Base-by-base conservation (phyloP, 1,140 invertebrate species). In the Orius insidiosus region DNA sequence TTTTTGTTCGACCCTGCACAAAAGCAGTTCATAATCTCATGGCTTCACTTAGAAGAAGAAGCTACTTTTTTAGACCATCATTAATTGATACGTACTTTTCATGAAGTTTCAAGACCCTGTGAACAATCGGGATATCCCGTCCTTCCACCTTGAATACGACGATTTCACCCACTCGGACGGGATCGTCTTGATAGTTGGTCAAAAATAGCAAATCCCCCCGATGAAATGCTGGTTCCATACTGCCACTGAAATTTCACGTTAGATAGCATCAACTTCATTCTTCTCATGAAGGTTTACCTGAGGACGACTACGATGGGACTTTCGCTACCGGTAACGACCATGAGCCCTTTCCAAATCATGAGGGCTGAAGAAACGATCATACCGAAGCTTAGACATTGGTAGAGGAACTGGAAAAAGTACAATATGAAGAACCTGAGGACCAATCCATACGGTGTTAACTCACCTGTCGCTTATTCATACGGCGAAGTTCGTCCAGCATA, bases 291-390 rank as follows among this genome's bases (percentile, higher is more conserved):
- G n/a, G 9, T 52, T 55, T 66, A 81, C 78, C 78, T 95, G 24
- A 98, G 72, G n/a, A 99, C 96, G 31, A 99, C 96, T 32, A 98
- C 96, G 61, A 99, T 98, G 0, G 96, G 95, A 61, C 89, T 96
- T 67, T 98, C 95, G 60, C 90, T 97, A 15, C 93, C 93, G 31
- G 95, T 98, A 1, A 96, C 79, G 1, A 99, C 93, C 94, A 98
- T 99, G 44, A 98, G 67, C 39, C 95, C 95, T 68, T n/a, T 99
- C 96, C 96, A 99, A 61, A 99, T 98, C 95, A 98, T 99, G 39
- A 98, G 64, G 1, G 96, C 96, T 5, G 95, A 98, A 0, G 92
- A 94, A 8, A 99, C 93, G 58, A 99, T 98, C 94, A 98, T 98
- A 50, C 87, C 93, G 80, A 99, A 98, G 67, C 94, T 98, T 45